Percentiles rank a stretch among this genome's conserved stretches.
phyloP scores from a whole-genome alignment of 2,113 vertebrate genomes.

The Pterocles burchelli region DNA sequence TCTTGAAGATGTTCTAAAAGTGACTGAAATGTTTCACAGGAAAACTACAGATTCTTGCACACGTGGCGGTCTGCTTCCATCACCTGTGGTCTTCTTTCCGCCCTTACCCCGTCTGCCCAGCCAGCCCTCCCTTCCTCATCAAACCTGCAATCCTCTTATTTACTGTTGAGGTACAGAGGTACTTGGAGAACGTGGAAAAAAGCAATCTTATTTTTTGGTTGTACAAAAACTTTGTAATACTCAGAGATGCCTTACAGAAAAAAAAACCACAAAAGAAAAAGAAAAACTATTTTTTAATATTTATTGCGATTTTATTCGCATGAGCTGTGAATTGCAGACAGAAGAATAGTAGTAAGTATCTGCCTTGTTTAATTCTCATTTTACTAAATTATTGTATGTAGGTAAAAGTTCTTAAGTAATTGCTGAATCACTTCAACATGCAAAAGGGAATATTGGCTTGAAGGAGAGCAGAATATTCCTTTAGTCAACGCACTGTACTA shows the following conservation, averaged over 20 bases:
- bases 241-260: slow-evolving; percentile 77
- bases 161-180: slow-evolving; percentile 38
- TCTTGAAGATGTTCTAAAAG: slow-evolving; percentile 15
- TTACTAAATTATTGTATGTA: slow-evolving; percentile 73
- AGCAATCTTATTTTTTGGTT: slow-evolving; percentile 67
- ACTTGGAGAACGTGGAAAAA: slow-evolving; percentile 42
- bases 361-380: slow-evolving; percentile 66
- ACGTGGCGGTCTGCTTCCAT: slow-evolving; percentile 24
- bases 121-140: slow-evolving; percentile 21
- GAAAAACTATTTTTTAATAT: slow-evolving; percentile 70
- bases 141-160: slow-evolving; percentile 9
- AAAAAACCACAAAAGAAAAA: slow-evolving; percentile 11
- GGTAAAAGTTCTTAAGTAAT: slow-evolving; percentile 69
- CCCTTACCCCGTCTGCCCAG: not conserved
- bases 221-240: slow-evolving; percentile 72
- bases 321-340: slow-evolving; percentile 70
- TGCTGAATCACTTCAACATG: slow-evolving; percentile 77
- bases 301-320: slow-evolving; percentile 72
- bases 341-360: slow-evolving; percentile 59
- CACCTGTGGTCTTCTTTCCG: not conserved
- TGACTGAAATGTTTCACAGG: slow-evolving; percentile 50
- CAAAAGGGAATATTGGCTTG: slow-evolving; percentile 73
- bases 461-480: slow-evolving; percentile 66
- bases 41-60: slow-evolving; percentile 57
- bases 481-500: slow-evolving; percentile 83